A percentile compares a stretch with the other conserved stretches of the same genome.
Conservation (phyloP, 2,113 vertebrate genomes). For the Megaleporinus macrocephalus region DNA sequence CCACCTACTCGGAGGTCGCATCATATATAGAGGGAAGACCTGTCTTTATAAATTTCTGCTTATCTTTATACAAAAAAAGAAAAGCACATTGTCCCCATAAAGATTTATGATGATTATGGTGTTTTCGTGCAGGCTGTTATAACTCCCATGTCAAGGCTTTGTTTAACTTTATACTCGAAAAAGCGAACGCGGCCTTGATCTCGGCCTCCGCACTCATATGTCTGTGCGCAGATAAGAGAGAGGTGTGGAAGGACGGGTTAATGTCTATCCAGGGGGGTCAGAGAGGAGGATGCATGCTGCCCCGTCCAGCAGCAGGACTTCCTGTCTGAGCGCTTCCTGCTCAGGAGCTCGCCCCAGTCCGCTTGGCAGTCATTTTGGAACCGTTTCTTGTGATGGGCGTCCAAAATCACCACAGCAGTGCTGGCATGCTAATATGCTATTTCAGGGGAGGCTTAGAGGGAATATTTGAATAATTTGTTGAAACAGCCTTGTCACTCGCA, state of each 20-base stretch:
- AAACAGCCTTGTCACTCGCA: slow-evolving; percentile 38
- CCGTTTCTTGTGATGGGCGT: slow-evolving; percentile 26
- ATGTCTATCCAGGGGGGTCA: slow-evolving; percentile 31
- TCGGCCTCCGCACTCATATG: slow-evolving; percentile 11
- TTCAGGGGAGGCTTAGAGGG: slow-evolving; percentile 50
- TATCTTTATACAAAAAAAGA: not conserved
- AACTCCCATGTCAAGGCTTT: slow-evolving; percentile 1
- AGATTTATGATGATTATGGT: slow-evolving; percentile 16
- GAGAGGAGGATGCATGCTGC: slow-evolving; percentile 47
- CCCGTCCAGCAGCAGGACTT: slow-evolving; percentile 51
- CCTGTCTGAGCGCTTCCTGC: slow-evolving; percentile 53
- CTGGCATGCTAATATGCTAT: slow-evolving; percentile 56
- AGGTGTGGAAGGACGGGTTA: slow-evolving; percentile 42
- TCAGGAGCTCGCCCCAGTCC: slow-evolving; percentile 34
- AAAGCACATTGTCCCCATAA: not conserved
- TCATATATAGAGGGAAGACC: not conserved
- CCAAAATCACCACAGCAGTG: slow-evolving; percentile 33
- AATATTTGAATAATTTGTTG: slow-evolving; percentile 39
- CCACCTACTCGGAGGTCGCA: no score
- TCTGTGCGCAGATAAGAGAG: slow-evolving; percentile 35
- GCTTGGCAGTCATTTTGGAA: slow-evolving; percentile 43
- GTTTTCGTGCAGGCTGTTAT: not conserved
- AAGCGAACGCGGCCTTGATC: slow-evolving; percentile 27
- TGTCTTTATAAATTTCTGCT: not conserved
- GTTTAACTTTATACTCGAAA: not conserved